Conservation (phyloP, 1,140 invertebrate species). For the Bombus huntii region DNA sequence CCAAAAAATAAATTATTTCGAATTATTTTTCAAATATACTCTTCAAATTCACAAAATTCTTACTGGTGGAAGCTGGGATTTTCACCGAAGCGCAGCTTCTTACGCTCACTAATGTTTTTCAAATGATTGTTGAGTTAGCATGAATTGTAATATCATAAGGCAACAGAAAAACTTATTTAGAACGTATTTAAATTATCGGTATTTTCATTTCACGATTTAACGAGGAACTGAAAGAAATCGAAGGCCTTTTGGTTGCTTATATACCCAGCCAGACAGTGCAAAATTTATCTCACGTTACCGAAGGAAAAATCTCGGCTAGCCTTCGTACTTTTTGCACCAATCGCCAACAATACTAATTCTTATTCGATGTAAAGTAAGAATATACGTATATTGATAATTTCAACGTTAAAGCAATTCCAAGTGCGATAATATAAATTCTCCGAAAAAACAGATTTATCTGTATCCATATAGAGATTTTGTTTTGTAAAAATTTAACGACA, state of each 20-base stretch:
- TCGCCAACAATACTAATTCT: slow-evolving; percentile 34
- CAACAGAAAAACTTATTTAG: not conserved
- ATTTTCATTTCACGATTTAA: slow-evolving; percentile 19
- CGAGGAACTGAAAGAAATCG: slow-evolving; percentile 51
- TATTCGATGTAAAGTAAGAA: not conserved
- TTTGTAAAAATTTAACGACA: not conserved
- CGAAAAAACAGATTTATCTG: slow-evolving; percentile 22
- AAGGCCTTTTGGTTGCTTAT: slow-evolving; percentile 41
- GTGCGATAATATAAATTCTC: not conserved
- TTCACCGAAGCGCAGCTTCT: slow-evolving; percentile 22
- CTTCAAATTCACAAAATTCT: not conserved
- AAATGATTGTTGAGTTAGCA: not conserved
- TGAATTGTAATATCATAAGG: not conserved
- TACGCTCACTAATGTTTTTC: not conserved
- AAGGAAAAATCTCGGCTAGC: slow-evolving; percentile 57
- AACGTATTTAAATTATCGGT: not conserved
- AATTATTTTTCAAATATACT: no score
- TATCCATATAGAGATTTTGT: not conserved
- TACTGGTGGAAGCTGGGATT: not conserved
- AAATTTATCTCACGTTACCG: slow-evolving; percentile 40
- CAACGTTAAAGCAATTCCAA: not conserved
- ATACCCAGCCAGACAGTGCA: slow-evolving; percentile 41
- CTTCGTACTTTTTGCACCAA: slow-evolving; percentile 59
- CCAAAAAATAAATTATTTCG: no score
- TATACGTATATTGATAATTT: not conserved